Conservation (phyloP, 2,888 invertebrate species). For the Cabera pusaria region DNA sequence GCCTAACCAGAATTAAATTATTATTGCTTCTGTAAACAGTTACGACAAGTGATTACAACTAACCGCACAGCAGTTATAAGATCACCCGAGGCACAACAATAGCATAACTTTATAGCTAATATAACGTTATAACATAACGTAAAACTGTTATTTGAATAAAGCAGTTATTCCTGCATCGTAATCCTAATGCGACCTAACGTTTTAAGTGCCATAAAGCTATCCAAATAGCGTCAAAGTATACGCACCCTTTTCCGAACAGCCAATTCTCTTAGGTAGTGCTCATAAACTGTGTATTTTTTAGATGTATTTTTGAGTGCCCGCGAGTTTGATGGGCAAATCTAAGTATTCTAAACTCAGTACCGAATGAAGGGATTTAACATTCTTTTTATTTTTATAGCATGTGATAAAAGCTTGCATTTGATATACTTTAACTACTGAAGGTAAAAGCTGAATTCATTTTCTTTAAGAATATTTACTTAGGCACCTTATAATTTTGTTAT, state of each 20-base stretch:
- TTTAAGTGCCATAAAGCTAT: slow-evolving; percentile 46
- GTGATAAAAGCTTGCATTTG: slow-evolving; percentile 70
- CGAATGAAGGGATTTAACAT: slow-evolving; percentile 61
- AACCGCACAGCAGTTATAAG: slow-evolving; percentile 56
- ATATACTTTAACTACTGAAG: slow-evolving; percentile 26
- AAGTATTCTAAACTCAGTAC: slow-evolving; percentile 71
- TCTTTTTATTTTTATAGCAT: slow-evolving; percentile 77
- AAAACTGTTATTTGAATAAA: slow-evolving; percentile 56
- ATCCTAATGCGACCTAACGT: slow-evolving; percentile 52
- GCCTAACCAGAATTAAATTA: slow-evolving; percentile 70
- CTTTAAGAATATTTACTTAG: not conserved
- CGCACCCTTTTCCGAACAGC: slow-evolving; percentile 53
- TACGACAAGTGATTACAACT: slow-evolving; percentile 73
- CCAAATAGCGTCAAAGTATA: slow-evolving; percentile 47
- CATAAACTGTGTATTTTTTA: slow-evolving; percentile 76
- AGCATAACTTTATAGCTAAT: slow-evolving; percentile 62
- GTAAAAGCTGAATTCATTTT: not conserved
- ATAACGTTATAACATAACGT: slow-evolving; percentile 46
- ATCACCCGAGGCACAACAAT: slow-evolving; percentile 42
- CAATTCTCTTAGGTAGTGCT: slow-evolving; percentile 56
- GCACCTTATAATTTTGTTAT: not conserved
- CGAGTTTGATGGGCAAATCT: slow-evolving; percentile 78
- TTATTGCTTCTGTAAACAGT: slow-evolving; percentile 77
- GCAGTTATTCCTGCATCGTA: slow-evolving; percentile 49
- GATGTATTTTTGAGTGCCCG: slow-evolving; percentile 82